phyloP scores from a whole-genome alignment of 1,140 invertebrate species.

The Harpegnathos saltator region DNA sequence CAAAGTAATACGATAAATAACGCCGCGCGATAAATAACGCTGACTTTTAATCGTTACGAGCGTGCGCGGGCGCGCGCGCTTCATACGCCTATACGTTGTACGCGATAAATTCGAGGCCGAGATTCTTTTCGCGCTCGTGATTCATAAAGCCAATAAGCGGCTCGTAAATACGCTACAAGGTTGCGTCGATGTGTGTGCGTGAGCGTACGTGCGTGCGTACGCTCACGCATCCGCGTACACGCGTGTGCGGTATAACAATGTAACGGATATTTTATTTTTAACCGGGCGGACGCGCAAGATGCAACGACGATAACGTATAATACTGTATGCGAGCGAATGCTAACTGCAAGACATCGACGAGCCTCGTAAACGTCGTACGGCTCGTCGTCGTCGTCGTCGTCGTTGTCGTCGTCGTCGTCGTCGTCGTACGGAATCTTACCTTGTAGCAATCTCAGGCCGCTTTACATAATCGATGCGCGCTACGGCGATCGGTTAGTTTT shows the following conservation, averaged over 20 bases:
- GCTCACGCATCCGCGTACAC: no score
- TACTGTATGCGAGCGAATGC: neutral
- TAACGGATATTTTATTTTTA: constrained; percentile 70
- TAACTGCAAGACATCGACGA: constrained; percentile 18
- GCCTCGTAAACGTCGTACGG: constrained; percentile 47
- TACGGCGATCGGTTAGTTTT: constrained; percentile 33
- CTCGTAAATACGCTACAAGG: constrained; percentile 68
- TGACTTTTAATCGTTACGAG: constrained; percentile 57
- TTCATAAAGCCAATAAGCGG: constrained; percentile 70
- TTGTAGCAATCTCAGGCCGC: constrained; percentile 50
- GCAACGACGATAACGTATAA: constrained; percentile 25
- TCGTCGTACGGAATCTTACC: constrained; percentile 38
- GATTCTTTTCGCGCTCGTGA: constrained; percentile 56
- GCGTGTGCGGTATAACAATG: constrained; percentile 51
- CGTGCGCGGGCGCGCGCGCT: constrained; percentile 7
- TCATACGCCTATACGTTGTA: constrained; percentile 20
- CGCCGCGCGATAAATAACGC: constrained; percentile 37
- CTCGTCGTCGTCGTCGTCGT: no score
- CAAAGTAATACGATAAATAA: constrained; percentile 49
- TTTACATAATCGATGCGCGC: constrained; percentile 62
- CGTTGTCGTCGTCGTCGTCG: neutral
- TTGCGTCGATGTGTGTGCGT: constrained; percentile 36
- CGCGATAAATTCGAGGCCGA: constrained; percentile 40
- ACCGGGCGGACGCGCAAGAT: constrained; percentile 49
- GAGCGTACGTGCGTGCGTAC: neutral